Conservation (phyloP, 2,888 invertebrate genomes). For the Clivina fossor region DNA sequence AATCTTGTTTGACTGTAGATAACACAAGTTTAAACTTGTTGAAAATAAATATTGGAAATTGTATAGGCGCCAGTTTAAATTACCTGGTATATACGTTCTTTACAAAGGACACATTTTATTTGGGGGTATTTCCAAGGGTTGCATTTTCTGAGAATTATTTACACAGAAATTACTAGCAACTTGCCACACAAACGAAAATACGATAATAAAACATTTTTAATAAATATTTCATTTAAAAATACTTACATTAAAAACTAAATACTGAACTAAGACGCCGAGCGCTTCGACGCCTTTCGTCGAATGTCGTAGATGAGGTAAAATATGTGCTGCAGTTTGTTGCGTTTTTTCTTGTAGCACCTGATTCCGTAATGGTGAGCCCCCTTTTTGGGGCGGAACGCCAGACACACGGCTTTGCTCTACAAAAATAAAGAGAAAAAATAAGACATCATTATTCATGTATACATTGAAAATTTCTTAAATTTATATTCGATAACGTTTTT, state of each 20-base stretch:
- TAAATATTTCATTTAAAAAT: too few relatives aligned
- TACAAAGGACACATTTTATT: too few relatives aligned
- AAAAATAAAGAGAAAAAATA: slow-evolving; percentile 43
- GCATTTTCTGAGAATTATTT: too few relatives aligned
- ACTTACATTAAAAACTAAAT: slow-evolving; percentile 77
- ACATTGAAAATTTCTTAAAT: neutral
- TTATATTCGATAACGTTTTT: neutral
- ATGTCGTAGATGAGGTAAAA: slow-evolving; percentile 49
- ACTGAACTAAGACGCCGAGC: slow-evolving; percentile 80
- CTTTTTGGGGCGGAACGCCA: slow-evolving; percentile 45
- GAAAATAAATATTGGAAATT: too few relatives aligned
- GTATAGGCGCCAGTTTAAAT: too few relatives aligned
- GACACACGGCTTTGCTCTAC: slow-evolving; percentile 53
- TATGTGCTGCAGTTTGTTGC: slow-evolving; percentile 48
- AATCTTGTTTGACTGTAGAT: too few relatives aligned
- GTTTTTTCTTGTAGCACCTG: slow-evolving; percentile 42
- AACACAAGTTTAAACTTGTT: too few relatives aligned
- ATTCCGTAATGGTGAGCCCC: slow-evolving; percentile 44
- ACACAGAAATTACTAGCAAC: too few relatives aligned
- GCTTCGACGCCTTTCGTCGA: slow-evolving; percentile 76
- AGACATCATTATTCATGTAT: neutral
- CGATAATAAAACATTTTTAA: too few relatives aligned
- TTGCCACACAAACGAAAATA: too few relatives aligned
- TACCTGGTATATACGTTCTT: too few relatives aligned
- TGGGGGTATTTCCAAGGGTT: too few relatives aligned